Percentiles rank a stretch among this genome's conserved stretches.
Evolutionary conservation across 2,113 vertebrate species (phyloP).

Genomic region (Xiphophorus hellerii): DNA sequence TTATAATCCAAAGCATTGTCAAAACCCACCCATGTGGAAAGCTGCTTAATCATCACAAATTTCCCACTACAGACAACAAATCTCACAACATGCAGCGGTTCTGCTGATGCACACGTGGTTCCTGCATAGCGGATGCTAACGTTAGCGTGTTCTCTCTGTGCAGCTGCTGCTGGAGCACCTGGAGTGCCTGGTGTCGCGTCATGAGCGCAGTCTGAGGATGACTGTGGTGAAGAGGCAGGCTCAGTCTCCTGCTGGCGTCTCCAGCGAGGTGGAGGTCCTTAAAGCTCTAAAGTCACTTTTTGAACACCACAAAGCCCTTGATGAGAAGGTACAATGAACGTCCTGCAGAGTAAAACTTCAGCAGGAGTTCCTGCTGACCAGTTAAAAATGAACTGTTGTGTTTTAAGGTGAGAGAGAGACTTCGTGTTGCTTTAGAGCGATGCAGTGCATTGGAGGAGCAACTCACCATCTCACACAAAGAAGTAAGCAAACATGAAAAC

Average conservation of each 20-base stretch:
- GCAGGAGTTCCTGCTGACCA: neutral
- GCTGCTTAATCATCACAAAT: constrained; percentile 8
- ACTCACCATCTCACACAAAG: constrained; percentile 91
- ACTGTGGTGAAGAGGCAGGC: constrained; percentile 96
- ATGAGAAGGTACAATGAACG: constrained; percentile 87
- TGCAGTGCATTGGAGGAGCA: constrained; percentile 95
- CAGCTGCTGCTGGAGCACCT: constrained; percentile 94
- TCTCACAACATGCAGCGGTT: neutral
- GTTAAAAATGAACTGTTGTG: neutral
- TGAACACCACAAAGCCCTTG: constrained; percentile 97
- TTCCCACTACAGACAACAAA: neutral
- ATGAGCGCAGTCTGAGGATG: constrained; percentile 95
- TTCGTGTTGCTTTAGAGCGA: constrained; percentile 94
- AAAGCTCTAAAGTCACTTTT: constrained; percentile 98
- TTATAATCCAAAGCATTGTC: constrained; percentile 23
- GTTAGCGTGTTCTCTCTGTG: neutral
- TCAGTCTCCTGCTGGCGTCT: constrained; percentile 95
- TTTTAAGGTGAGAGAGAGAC: constrained; percentile 90
- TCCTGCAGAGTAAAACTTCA: too few species aligned
- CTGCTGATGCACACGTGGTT: neutral
- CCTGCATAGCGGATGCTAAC: neutral
- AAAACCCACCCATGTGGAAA: neutral
- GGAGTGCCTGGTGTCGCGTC: constrained; percentile 95
- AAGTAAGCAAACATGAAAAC: constrained; percentile 79
- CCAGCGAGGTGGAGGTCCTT: constrained; percentile 97